A percentile compares a stretch with the other conserved stretches of the same genome.
Evolutionary conservation across 1,140 invertebrate species (phyloP).

Genomic region (Drosophila miranda): DNA sequence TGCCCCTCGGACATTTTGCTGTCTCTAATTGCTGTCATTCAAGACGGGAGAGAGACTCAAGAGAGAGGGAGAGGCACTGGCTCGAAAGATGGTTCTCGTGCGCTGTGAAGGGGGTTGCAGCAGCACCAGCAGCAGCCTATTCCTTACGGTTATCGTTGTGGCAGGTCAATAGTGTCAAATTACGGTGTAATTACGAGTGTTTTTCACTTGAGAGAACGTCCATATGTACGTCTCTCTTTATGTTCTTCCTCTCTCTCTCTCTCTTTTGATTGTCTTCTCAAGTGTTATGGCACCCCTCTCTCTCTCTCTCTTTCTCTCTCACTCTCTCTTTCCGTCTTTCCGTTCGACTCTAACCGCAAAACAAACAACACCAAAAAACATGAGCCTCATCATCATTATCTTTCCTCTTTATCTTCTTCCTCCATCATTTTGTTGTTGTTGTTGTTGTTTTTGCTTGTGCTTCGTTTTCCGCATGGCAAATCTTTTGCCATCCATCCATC

Average conservation of each 20-base stretch:
- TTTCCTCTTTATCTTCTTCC: too few relatives aligned
- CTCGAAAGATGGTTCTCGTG: background rate
- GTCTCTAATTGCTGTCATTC: slow-evolving; percentile 56
- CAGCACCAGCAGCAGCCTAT: too few relatives aligned
- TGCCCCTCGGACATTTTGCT: slow-evolving; percentile 14
- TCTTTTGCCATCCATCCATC: too few relatives aligned
- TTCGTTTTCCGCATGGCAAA: too few relatives aligned
- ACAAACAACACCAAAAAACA: too few relatives aligned
- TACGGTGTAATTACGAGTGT: slow-evolving; percentile 63
- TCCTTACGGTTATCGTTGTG: slow-evolving; percentile 43
- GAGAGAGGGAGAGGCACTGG: background rate
- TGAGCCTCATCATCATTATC: too few relatives aligned
- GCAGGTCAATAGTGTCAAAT: slow-evolving; percentile 75
- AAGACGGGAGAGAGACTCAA: slow-evolving; percentile 2
- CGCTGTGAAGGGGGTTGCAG: background rate
- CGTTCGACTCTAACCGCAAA: background rate
- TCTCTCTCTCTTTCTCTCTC: background rate
- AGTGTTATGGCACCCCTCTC: slow-evolving; percentile 41
- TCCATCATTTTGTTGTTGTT: too few relatives aligned
- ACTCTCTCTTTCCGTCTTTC: slow-evolving; percentile 9
- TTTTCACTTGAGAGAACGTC: slow-evolving; percentile 34
- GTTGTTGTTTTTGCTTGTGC: too few relatives aligned
- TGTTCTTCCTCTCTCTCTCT: slow-evolving; percentile 15
- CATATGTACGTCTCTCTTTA: background rate
- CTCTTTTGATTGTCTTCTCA: slow-evolving; percentile 18